Evolutionary conservation across 2,888 invertebrate genomes (phyloP), one percentile per base, ranked within the genome.

Genomic region (Drosophila cognata): DNA sequence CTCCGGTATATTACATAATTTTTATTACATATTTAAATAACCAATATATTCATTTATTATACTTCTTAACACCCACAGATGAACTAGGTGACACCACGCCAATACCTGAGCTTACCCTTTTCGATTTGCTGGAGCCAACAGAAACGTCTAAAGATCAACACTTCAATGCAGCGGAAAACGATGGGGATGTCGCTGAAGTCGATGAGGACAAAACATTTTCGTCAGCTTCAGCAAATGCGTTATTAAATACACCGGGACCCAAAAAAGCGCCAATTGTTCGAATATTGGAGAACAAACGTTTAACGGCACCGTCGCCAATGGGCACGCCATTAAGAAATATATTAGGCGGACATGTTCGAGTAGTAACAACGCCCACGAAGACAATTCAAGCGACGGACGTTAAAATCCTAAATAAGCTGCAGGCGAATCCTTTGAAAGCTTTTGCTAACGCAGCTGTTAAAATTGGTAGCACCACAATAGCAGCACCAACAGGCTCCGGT

Each of bases 91-190:
- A 91, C 59, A 79, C 80, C 5, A 76, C 90, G 11, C 77, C 86
- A 5, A 64, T 92, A 63, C 91, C 90, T 5, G 92, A 92, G 62
- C 64, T 92, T 18, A 88, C 92, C 62, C 84, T 92, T 58, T 92
- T 90, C 28, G 92, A 92, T 78, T 66, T 88, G 21, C 62, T 92
- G 41, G 92, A 91, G n/a, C 69, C 87, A 38, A 76, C 91, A 31
- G 74, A 90, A 18, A 68, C 70, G 38, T 74, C 84, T 31, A 81
- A 68, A 60, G 70, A 75, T 28, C 80, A 90, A 67, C 65, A 81
- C 67, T 56, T 74, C 28, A 59, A 66, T 21, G 50, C 41, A 33
- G 63, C 36, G 28, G 76, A 77, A 1, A 41, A 68, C 56, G 78
- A 74, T 11, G 79, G 79, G 58, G 63, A 69, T 61, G 66, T 55